These are phyloP conservation scores for Trinorchestia longiramus DNA, from an alignment of 1,140 invertebrate species.

Conservation along the genomic window DNA sequence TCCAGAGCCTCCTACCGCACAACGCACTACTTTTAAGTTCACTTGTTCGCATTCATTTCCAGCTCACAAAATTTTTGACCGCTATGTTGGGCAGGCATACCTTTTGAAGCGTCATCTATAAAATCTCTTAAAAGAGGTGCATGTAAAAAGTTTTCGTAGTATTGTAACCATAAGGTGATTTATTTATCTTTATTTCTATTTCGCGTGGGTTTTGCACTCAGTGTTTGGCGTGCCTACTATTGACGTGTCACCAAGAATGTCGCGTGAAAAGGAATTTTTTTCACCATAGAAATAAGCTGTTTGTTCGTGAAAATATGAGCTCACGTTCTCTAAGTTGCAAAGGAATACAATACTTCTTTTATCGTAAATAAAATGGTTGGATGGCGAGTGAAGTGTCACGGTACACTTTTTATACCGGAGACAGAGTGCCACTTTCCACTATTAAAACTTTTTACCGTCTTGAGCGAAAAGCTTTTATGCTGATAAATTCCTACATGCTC, in stretches of 20 bases:
- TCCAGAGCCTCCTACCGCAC: neutral
- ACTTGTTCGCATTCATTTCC: neutral
- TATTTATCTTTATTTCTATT: too few relatives aligned
- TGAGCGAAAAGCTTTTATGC: neutral
- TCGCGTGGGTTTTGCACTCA: too few relatives aligned
- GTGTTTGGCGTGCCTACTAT: too few relatives aligned
- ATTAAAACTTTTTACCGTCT: neutral
- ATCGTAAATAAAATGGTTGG: neutral
- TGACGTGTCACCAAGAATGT: neutral
- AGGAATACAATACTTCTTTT: neutral
- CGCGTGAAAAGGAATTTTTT: neutral
- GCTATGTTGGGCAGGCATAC: too few relatives aligned
- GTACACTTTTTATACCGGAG: neutral
- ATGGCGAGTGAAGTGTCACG: neutral
- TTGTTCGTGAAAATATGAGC: neutral
- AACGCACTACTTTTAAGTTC: neutral
- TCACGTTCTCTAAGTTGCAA: neutral
- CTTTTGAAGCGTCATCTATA: too few relatives aligned
- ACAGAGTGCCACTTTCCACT: neutral
- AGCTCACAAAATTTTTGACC: neutral
- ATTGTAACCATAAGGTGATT: too few relatives aligned
- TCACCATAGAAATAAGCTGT: neutral
- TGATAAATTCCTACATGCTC: conserved; percentile 20
- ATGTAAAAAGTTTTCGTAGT: too few relatives aligned
- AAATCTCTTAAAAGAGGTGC: too few relatives aligned